These are phyloP conservation scores for Pangasius krempfi DNA, from an alignment of 2,797 vertebrate species.

Conservation along the genomic window DNA sequence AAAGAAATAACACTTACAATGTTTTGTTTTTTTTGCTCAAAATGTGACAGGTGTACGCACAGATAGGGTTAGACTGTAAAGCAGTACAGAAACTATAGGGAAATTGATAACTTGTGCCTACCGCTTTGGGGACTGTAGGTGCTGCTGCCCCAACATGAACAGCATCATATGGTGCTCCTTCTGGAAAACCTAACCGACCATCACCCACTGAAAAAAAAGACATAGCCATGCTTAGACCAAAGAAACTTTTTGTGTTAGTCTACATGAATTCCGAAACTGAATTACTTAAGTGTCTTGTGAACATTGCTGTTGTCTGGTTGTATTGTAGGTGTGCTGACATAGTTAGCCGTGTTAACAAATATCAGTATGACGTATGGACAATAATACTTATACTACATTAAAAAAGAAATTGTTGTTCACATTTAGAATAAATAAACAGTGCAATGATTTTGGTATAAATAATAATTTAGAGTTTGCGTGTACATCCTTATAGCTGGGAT, in stretches of 20 bases:
- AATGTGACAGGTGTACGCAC: neutral
- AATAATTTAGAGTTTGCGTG: neutral
- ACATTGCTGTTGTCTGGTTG: neutral
- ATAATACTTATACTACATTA: neutral
- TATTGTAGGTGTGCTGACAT: neutral
- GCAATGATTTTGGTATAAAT: neutral
- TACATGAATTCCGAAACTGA: neutral
- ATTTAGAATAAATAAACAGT: neutral
- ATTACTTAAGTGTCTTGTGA: neutral
- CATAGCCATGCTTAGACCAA: conserved; percentile 2
- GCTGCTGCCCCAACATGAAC: conserved; percentile 92
- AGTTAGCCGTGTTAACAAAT: neutral
- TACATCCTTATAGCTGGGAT: neutral
- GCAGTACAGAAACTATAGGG: neutral
- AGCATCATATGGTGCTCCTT: conserved; percentile 86
- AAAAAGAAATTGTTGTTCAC: neutral
- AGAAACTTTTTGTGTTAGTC: neutral
- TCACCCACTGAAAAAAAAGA: conserved; percentile 78
- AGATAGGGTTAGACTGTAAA: neutral
- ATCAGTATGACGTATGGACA: neutral
- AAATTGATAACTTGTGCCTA: conserved; percentile 64
- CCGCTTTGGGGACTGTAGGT: conserved; percentile 80
- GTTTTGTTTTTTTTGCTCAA: neutral
- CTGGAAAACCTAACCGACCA: conserved; percentile 82
- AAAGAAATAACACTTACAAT: neutral